Percentiles rank a stretch among this genome's conserved stretches.
phyloP scores from a whole-genome alignment of 2,888 invertebrate genomes.

The Cataglyphis cursor region DNA sequence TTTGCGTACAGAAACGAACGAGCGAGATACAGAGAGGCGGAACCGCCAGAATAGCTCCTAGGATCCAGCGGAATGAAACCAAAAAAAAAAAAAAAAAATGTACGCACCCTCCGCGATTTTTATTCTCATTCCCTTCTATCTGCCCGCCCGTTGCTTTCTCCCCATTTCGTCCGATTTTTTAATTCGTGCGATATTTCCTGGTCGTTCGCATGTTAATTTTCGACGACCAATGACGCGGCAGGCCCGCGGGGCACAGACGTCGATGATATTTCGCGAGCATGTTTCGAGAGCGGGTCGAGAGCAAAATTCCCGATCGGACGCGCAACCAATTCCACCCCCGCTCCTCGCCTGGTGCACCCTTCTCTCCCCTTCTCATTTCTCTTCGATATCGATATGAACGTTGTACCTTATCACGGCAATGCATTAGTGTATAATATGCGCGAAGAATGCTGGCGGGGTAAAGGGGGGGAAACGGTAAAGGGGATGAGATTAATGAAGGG shows the following conservation, averaged over 20 bases:
- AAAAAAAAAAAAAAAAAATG: conserved; percentile 41
- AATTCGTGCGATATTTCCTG: conserved; percentile 82
- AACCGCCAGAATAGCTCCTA: conserved; percentile 10
- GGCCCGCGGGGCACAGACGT: conserved; percentile 83
- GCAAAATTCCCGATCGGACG: conserved; percentile 76
- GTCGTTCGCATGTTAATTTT: conserved; percentile 85
- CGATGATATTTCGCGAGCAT: conserved; percentile 80
- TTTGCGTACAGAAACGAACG: conserved; percentile 36
- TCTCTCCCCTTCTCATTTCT: conserved; percentile 15
- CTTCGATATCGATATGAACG: conserved; percentile 28
- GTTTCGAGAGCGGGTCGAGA: conserved; percentile 62
- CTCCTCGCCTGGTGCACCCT: conserved; percentile 7
- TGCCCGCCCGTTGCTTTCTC: conserved; percentile 52
- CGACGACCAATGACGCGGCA: conserved; percentile 81
- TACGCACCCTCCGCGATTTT: conserved; percentile 66
- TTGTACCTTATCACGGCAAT: conserved; percentile 28
- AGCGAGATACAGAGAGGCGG: conserved; percentile 16
- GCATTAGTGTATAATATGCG: neutral
- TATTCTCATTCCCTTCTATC: conserved; percentile 68
- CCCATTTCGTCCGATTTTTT: conserved; percentile 78
- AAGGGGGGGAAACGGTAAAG: neutral
- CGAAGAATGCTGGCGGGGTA: neutral
- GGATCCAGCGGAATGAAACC: neutral
- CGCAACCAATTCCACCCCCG: conserved; percentile 42
- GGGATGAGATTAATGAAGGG: neutral